These are phyloP conservation scores for Crocidura indochinensis DNA, from an alignment of 2,797 vertebrate genomes.

Conservation along the genomic window DNA sequence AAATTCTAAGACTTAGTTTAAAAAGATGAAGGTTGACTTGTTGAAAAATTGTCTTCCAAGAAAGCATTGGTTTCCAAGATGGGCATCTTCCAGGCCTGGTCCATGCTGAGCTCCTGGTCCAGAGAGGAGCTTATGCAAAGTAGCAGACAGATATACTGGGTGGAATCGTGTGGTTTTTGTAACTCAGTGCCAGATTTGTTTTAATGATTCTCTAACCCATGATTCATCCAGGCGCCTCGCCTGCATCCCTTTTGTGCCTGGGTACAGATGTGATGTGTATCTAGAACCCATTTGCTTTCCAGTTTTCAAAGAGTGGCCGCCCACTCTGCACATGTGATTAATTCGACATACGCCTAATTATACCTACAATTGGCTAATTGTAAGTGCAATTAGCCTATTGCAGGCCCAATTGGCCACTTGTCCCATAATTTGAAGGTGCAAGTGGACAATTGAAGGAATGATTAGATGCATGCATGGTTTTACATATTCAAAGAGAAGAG, in stretches of 20 bases:
- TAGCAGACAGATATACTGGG: not conserved
- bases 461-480: constrained; percentile 81
- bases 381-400: constrained; percentile 85
- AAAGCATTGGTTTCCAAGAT: not conserved
- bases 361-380: constrained; percentile 85
- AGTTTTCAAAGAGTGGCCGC: constrained; percentile 77
- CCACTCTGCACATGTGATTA: constrained; percentile 80
- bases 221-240: constrained; percentile 64
- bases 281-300: constrained; percentile 76
- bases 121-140: not conserved
- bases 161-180: not conserved
- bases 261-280: constrained; percentile 76
- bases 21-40: not conserved
- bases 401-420: constrained; percentile 87
- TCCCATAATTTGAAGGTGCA: constrained; percentile 86
- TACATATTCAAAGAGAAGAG: constrained; percentile 80
- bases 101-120: not conserved
- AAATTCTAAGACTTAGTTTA: not conserved
- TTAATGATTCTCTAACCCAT: constrained; percentile 69
- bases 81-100: not conserved
- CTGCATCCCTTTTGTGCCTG: constrained; percentile 71
- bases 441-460: constrained; percentile 83
- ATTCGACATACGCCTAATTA: constrained; percentile 83
- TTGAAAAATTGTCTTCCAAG: not conserved
- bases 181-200: constrained; percentile 34